These are phyloP conservation scores for Plestiodon gilberti DNA, from an alignment of 2,113 vertebrate genomes.

Conservation along the genomic window DNA sequence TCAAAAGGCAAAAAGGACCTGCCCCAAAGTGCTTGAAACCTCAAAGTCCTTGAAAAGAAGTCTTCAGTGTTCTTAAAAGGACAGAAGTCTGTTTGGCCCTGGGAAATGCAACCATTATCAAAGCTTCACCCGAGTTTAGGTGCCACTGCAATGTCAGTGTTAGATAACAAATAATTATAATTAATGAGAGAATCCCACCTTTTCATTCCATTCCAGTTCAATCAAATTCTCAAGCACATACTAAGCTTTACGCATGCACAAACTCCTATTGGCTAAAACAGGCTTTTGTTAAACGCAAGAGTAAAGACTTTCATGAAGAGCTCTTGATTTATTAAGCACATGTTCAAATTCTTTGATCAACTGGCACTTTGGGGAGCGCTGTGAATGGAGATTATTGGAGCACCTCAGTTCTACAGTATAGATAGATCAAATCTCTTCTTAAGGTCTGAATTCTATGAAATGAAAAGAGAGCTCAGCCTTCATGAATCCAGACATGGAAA, in stretches of 20 bases:
- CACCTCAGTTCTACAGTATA: neutral
- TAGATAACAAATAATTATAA: neutral
- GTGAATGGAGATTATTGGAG: neutral
- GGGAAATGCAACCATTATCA: neutral
- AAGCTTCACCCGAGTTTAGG: fast-evolving
- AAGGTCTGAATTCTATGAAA: neutral
- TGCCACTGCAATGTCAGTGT: neutral
- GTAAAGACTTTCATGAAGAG: neutral
- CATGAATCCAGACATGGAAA: neutral
- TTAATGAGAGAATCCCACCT: neutral
- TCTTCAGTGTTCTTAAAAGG: neutral
- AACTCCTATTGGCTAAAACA: neutral
- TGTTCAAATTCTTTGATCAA: neutral
- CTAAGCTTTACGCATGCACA: neutral
- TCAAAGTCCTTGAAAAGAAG: neutral
- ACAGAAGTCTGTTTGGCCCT: neutral
- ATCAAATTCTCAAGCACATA: neutral
- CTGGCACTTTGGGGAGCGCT: constrained; percentile 3
- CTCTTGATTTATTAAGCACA: constrained; percentile 1
- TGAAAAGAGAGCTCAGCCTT: neutral
- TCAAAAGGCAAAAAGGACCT: neutral
- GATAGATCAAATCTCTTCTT: neutral
- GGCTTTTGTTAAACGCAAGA: neutral
- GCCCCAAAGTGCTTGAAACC: neutral
- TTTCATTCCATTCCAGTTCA: neutral